A percentile compares a stretch with the other conserved stretches of the same genome.
Conservation (phyloP, 64 coral and sea anemone genomes). For the Stylophora pistillata region DNA sequence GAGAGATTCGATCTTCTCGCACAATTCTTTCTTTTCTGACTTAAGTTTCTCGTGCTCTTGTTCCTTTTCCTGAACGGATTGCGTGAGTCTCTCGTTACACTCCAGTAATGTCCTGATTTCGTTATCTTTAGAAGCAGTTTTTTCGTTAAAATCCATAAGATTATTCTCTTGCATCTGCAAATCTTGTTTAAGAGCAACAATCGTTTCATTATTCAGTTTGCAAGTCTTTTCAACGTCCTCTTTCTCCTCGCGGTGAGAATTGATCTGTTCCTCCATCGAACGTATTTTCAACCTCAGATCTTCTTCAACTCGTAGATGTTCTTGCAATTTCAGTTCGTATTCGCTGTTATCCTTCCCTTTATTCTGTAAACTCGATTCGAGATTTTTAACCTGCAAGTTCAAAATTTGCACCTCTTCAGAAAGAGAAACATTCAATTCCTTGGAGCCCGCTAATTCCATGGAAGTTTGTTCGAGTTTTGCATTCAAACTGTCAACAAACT, state of each 20-base stretch:
- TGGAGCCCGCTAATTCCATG: constrained; percentile 54
- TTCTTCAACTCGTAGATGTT: constrained; percentile 40
- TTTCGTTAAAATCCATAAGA: constrained; percentile 35
- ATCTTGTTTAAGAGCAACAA: constrained; percentile 34
- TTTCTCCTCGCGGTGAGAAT: constrained; percentile 16
- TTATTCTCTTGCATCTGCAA: constrained; percentile 52
- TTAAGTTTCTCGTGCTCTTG: not conserved
- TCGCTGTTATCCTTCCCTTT: constrained; percentile 44
- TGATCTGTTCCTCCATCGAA: constrained; percentile 43
- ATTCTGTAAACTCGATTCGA: constrained; percentile 27
- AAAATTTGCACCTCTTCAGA: constrained; percentile 52
- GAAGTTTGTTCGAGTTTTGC: constrained; percentile 52
- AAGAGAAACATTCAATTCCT: constrained; percentile 53
- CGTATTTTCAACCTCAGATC: constrained; percentile 51
- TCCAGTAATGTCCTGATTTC: constrained; percentile 43
- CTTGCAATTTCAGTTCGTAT: constrained; percentile 61
- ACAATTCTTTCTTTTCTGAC: not conserved
- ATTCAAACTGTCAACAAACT: constrained; percentile 63
- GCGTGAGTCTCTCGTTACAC: constrained; percentile 8
- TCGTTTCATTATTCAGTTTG: constrained; percentile 23
- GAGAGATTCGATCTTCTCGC: not conserved
- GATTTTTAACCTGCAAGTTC: constrained; percentile 41
- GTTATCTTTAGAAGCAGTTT: not conserved
- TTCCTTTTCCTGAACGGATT: not conserved
- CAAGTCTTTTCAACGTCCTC: constrained; percentile 31